A percentile compares a stretch with the other conserved stretches of the same genome.
Conservation (phyloP, 2,888 invertebrate species). For the Cetonia aurata region DNA sequence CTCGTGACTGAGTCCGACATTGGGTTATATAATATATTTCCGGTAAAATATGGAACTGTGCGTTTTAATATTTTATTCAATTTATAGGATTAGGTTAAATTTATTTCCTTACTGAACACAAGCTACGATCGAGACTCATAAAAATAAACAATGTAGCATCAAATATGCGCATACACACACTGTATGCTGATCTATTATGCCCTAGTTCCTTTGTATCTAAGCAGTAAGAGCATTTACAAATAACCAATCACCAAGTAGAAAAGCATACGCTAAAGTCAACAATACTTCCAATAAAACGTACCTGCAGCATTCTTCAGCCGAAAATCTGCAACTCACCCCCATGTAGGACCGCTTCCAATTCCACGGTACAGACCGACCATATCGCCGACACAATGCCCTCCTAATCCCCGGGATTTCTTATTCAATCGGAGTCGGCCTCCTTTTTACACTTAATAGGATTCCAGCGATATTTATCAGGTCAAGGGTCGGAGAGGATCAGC, state of each 20-base stretch:
- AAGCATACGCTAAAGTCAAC: neutral
- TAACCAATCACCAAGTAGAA: neutral
- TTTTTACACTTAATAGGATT: constrained; percentile 33
- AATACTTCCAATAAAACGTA: constrained; percentile 2
- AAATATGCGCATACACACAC: too few species aligned
- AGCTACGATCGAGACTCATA: too few species aligned
- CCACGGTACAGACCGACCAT: neutral
- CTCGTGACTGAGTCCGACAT: too few species aligned
- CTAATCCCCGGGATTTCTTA: constrained; percentile 27
- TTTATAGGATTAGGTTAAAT: too few species aligned
- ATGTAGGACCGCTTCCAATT: constrained; percentile 12
- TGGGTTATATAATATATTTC: too few species aligned
- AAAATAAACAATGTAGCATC: too few species aligned
- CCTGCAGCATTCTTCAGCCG: neutral
- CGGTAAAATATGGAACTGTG: too few species aligned
- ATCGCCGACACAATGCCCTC: constrained; percentile 28
- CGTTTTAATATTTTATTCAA: too few species aligned
- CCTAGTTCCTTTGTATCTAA: too few species aligned
- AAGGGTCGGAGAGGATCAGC: constrained; percentile 21
- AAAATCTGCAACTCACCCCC: neutral
- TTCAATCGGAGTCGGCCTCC: constrained; percentile 15
- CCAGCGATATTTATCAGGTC: constrained; percentile 27
- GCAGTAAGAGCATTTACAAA: too few species aligned
- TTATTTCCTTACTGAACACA: too few species aligned
- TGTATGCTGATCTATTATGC: too few species aligned